These are phyloP conservation scores for Platynereis dumerilii DNA, from an alignment of 2,888 invertebrate genomes.

Conservation along the genomic window DNA sequence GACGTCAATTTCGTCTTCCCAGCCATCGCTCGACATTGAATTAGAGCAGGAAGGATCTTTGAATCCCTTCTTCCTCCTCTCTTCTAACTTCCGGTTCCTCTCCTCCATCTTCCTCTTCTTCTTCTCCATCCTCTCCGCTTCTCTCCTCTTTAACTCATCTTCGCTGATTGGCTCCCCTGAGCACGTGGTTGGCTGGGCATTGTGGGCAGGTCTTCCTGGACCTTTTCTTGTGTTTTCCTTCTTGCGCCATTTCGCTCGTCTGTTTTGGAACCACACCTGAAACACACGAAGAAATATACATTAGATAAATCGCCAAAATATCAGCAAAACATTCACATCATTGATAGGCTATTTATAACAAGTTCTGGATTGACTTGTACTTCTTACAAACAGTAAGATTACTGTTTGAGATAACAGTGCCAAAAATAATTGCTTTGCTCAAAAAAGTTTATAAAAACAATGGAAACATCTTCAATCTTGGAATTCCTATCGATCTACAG, in stretches of 20 bases:
- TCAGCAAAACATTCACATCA: background rate
- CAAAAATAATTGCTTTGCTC: too few species aligned
- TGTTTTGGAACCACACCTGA: conserved; percentile 99
- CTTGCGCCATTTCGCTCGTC: conserved; percentile 98
- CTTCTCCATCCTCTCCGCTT: conserved; percentile 61
- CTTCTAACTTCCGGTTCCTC: conserved; percentile 71
- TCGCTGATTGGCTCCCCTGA: conserved; percentile 96
- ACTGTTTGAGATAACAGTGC: too few species aligned
- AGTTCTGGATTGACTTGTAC: too few species aligned
- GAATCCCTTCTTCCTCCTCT: conserved; percentile 24
- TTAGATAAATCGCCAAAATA: background rate
- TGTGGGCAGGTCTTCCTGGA: conserved; percentile 96
- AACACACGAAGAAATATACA: conserved; percentile 45
- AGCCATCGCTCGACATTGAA: background rate
- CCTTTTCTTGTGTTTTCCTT: conserved; percentile 99
- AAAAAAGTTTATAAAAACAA: too few species aligned
- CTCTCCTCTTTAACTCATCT: conserved; percentile 65
- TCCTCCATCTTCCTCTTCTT: conserved; percentile 90
- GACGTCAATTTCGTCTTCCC: conserved; percentile 65
- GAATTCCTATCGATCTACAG: too few species aligned
- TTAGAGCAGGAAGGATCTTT: background rate
- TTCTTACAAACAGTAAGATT: too few species aligned
- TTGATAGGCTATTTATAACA: too few species aligned
- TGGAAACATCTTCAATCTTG: too few species aligned
- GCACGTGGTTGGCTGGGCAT: conserved; percentile 97